phyloP scores from a whole-genome alignment of 2,113 vertebrate genomes.

The Scytalopus superciliaris region DNA sequence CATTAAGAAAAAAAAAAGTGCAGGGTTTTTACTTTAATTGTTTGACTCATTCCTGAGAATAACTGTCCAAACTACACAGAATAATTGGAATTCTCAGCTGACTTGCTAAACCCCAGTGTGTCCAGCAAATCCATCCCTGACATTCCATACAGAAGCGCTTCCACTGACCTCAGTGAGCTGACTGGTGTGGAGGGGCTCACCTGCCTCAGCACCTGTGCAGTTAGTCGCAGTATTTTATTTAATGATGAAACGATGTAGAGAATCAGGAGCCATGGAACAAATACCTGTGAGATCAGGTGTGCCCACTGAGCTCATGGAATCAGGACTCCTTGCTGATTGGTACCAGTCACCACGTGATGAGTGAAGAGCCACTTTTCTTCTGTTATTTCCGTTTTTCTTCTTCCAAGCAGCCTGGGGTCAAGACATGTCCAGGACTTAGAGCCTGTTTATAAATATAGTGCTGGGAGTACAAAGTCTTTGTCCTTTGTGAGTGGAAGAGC shows the following conservation, averaged over 20 bases:
- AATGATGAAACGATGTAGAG: not conserved
- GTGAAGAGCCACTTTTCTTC: not conserved
- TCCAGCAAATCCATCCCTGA: not conserved
- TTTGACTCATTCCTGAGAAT: not conserved
- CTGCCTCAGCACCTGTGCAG: not conserved
- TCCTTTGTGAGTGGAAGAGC: not conserved
- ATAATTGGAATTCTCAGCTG: not conserved
- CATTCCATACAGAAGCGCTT: not conserved
- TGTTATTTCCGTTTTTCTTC: not conserved
- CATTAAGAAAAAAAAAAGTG: not conserved
- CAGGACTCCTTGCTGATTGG: not conserved
- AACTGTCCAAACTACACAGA: not conserved
- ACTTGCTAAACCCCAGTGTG: not conserved
- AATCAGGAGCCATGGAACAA: not conserved
- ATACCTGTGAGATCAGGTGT: not conserved
- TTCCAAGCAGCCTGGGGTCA: not conserved
- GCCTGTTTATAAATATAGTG: not conserved
- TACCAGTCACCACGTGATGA: not conserved
- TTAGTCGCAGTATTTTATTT: not conserved
- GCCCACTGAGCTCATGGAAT: not conserved
- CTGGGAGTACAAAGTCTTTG: not conserved
- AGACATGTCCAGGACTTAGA: accelerated
- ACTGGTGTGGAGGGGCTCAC: not conserved
- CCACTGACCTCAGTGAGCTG: not conserved
- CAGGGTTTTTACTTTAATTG: not conserved